Evolutionary conservation across 2,888 invertebrate genomes (phyloP), one percentile per base, ranked within the genome.

Genomic region (Agrotis exclamationis): DNA sequence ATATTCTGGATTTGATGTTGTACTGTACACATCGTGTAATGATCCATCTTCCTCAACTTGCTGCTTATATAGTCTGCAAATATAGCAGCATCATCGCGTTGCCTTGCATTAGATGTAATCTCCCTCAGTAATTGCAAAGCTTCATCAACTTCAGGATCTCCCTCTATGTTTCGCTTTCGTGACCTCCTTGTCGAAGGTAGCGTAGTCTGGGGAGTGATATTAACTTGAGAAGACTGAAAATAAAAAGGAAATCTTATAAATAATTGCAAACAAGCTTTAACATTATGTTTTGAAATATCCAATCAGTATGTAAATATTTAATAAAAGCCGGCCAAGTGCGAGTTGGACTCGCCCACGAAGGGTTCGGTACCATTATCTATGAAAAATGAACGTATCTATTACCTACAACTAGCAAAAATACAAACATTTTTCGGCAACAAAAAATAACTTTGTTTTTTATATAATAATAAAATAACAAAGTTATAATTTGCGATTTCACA

Each of bases 61-160:
- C 77, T 83, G 72, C 74, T 74, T 72, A 83, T 83, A 77, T 79
- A 76, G 74, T 81, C 78, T 76, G 78, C 82, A 70, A 83, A 83
- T 77, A 79, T 72, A 70, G 73, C 70, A 74, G 80, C 76, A 79
- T 82, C 82, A 75, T 80, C 76, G 73, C 82, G 80, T 74, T 79
- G 76, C 71, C 70, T 76, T 78, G 75, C 75, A 75, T 75, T 74
- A 78, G 77, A 78, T 74, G 73, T 71, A 71, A 74, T 76, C 68
- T 79, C 70, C 74, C 72, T 79, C 79, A 79, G 79, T 70, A 75
- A 77, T 69, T 77, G 74, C 74, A 77, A 70, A 77, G 76, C 74
- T 77, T 77, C 74, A 77, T 77, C 76, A 74, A 74, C 74, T 77
- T 74, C 74, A 70, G 74, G 77, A 77, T 77, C 74, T 75, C 72